Percentiles rank a stretch among this genome's conserved stretches.
Evolutionary conservation across 1,140 invertebrate genomes (phyloP).

Genomic region (Drosophila pseudoananassae): DNA sequence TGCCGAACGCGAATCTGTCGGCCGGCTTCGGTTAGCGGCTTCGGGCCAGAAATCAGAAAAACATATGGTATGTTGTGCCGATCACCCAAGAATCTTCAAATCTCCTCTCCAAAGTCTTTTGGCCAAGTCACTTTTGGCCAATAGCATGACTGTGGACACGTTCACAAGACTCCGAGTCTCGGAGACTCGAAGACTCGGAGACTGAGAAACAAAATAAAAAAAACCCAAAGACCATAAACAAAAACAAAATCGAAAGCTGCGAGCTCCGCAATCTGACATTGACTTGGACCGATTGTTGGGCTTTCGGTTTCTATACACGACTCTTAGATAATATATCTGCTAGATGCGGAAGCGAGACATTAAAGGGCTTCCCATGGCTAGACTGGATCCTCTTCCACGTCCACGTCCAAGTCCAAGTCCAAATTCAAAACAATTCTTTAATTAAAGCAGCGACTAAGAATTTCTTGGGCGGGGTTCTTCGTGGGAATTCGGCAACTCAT

Average conservation of each 20-base stretch:
- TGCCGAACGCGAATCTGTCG: conserved; percentile 54
- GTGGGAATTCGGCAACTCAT: neutral
- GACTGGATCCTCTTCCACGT: neutral
- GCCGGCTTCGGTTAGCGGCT: neutral
- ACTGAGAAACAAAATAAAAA: conserved; percentile 2
- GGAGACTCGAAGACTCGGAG: conserved; percentile 3
- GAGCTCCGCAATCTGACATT: conserved; percentile 15
- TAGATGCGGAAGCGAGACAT: conserved; percentile 12
- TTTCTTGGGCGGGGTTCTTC: conserved; percentile 9
- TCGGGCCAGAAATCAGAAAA: neutral
- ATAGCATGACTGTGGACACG: conserved; percentile 65
- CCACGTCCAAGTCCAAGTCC: too few species aligned
- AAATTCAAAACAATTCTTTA: neutral
- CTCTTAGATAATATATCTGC: neutral
- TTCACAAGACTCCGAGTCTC: conserved; percentile 44
- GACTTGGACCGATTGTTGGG: conserved; percentile 33
- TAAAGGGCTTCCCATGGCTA: conserved; percentile 17
- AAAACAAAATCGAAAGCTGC: conserved; percentile 37
- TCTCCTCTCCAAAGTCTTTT: conserved; percentile 8
- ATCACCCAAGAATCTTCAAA: conserved; percentile 66
- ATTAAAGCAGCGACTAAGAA: neutral
- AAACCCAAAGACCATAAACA: neutral
- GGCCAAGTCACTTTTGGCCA: conserved; percentile 1
- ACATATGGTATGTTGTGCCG: neutral
- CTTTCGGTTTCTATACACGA: neutral